A percentile compares a stretch with the other conserved stretches of the same genome.
phyloP scores from a whole-genome alignment of 2,888 invertebrate genomes.

The Caradrina clavipalpis region DNA sequence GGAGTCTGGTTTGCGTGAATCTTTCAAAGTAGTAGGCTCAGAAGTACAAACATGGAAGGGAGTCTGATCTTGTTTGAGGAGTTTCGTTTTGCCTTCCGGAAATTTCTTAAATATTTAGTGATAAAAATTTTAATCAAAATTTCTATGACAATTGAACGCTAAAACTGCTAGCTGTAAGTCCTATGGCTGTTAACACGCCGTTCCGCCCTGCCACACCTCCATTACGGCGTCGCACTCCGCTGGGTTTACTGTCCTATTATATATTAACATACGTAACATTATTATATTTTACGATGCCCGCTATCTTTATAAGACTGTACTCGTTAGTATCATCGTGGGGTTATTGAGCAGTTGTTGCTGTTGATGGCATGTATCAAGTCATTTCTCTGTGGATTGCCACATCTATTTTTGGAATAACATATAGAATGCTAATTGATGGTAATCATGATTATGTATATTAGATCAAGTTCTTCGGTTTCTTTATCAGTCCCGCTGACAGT shows the following conservation, averaged over 20 bases:
- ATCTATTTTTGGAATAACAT: neutral
- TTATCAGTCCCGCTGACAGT: neutral
- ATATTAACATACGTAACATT: slow-evolving; percentile 75
- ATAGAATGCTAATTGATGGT: neutral
- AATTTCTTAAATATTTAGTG: neutral
- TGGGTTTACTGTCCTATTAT: slow-evolving; percentile 87
- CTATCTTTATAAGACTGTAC: slow-evolving; percentile 63
- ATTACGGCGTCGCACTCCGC: slow-evolving; percentile 82
- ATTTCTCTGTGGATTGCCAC: neutral
- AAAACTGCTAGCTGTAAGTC: slow-evolving; percentile 58
- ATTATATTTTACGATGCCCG: slow-evolving; percentile 63
- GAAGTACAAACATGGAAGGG: neutral
- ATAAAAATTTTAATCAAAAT: slow-evolving; percentile 27
- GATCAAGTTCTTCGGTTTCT: neutral
- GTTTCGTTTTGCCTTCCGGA: neutral
- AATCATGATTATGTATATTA: neutral
- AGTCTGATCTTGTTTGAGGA: neutral
- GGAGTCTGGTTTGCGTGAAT: slow-evolving; percentile 42
- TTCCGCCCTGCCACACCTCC: slow-evolving; percentile 82
- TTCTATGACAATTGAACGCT: slow-evolving; percentile 48
- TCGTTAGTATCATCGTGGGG: slow-evolving; percentile 52
- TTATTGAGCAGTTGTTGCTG: slow-evolving; percentile 43
- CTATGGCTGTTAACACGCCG: slow-evolving; percentile 76
- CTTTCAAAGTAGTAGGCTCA: neutral
- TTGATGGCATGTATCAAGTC: slow-evolving; percentile 2